phyloP scores from a whole-genome alignment of 2,113 vertebrate genomes.

The Phodopus roborovskii region DNA sequence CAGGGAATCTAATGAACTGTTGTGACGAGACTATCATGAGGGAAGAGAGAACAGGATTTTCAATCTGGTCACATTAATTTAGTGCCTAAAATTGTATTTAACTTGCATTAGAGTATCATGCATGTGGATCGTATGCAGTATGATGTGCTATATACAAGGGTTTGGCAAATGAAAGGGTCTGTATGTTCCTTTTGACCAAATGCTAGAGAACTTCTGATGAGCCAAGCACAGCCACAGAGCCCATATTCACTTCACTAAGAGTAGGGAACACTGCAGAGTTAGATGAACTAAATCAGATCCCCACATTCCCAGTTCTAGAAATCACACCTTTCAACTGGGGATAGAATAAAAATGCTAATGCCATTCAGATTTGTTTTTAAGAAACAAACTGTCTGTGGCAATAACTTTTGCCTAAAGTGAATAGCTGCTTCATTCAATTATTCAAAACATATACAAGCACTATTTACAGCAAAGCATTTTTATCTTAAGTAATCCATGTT shows the following conservation, averaged over 20 bases:
- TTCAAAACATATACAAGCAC: not conserved
- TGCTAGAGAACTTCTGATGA: not conserved
- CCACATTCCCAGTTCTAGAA: conserved; percentile 6
- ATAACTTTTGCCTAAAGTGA: not conserved
- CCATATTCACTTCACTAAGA: conserved; percentile 26
- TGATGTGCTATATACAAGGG: not conserved
- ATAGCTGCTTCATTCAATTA: not conserved
- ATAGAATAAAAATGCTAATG: conserved; percentile 9
- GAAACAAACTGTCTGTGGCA: not conserved
- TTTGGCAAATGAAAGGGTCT: not conserved
- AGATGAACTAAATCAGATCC: not conserved
- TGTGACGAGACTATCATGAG: not conserved
- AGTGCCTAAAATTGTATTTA: conserved; percentile 43
- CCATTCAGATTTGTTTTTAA: not conserved
- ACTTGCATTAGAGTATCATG: conserved; percentile 45
- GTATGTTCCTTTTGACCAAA: conserved; percentile 14
- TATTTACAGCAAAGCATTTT: conserved; percentile 10
- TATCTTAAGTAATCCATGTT: not conserved
- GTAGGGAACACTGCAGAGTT: conserved; percentile 16
- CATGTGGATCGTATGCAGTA: not conserved
- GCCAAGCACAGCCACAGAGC: not conserved
- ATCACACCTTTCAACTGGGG: not conserved
- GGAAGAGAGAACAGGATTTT: not conserved
- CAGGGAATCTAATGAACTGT: conserved; percentile 19
- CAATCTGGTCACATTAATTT: conserved; percentile 42